Base-by-base conservation (phyloP, 2,888 invertebrate genomes). In the Apamea anceps region DNA sequence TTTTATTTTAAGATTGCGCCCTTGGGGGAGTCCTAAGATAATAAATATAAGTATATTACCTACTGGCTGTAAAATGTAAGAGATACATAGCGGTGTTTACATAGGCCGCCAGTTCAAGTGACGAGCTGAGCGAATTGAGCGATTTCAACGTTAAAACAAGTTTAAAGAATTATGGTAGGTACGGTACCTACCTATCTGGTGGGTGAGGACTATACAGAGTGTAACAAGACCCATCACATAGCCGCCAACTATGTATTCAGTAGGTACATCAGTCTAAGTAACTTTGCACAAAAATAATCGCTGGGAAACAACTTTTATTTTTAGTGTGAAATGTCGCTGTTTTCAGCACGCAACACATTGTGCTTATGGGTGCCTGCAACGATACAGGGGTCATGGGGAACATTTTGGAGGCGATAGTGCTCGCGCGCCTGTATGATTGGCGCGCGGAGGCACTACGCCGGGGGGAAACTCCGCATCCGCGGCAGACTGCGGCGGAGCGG, bases 11-110 rank as follows among this genome's bases (percentile, higher is more conserved):
- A 85, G 72, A 72, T 72, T 62, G n/a, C 28, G 70, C 87, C 88
- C 88, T 89, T 88, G 89, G 73, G 87, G 79, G 77, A 87, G 83
- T 85, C 79, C 89, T 85, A 81, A 85, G 82, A 85, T 87, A 82
- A 86, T 84, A 79, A 76, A 81, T 75, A 73, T 83, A 81, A n/a
- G 32, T 57, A 80, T 68, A 77, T 79, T 32, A 72, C 21, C n/a
- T n/a, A 71, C 72, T 48, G 73, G 81, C 73, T 77, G 84, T 87
- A 86, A 85, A 72, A 79, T 82, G 70, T 78, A 60, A 60, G 45
- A 84, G 76, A 79, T 74, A 85, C 45, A 54, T 67, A 67, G 37
- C 48, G 15, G n/a, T 85, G 74, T 86, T 62, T 80, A 78, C 75
- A 63, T 81, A 80, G 79, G 68, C 65, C 42, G 75, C n/a, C 57